Evolutionary conservation across 2,113 vertebrate species (phyloP).

Genomic region (Mesitornis unicolor): DNA sequence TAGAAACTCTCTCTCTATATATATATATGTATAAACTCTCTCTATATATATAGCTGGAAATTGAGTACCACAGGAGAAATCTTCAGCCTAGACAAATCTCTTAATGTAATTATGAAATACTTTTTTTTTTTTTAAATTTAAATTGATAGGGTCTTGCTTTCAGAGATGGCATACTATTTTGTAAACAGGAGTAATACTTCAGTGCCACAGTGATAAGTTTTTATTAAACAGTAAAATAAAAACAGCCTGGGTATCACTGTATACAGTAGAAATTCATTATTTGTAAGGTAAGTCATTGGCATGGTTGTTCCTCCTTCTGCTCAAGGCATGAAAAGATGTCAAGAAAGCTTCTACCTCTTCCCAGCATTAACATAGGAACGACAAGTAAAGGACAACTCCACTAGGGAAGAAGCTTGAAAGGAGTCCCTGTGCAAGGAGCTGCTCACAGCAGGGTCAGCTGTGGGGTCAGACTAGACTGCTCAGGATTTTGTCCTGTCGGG

Average conservation of each 20-base stretch:
- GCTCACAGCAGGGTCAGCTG: neutral
- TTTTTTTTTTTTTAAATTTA: neutral
- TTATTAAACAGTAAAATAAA: neutral
- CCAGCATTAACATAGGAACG: neutral
- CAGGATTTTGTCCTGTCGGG: accelerated
- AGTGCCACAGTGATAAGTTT: neutral
- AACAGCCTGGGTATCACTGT: accelerated
- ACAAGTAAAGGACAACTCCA: neutral
- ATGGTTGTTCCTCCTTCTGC: neutral
- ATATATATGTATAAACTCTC: too few species aligned
- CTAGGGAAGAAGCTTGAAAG: accelerated
- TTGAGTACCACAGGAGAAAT: neutral
- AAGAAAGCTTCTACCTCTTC: neutral
- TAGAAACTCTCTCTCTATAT: neutral
- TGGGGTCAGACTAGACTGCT: neutral
- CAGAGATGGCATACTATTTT: neutral
- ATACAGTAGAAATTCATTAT: neutral
- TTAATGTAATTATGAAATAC: neutral
- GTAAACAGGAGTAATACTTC: neutral
- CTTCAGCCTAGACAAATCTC: neutral
- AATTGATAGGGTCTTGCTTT: neutral
- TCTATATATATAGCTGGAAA: too few species aligned
- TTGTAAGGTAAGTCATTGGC: neutral
- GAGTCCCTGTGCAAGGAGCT: neutral
- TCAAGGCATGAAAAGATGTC: neutral